Percentiles rank a stretch among this genome's conserved stretches.
phyloP scores from a whole-genome alignment of 1,140 invertebrate species.

The Macrosteles quadrilineatus region DNA sequence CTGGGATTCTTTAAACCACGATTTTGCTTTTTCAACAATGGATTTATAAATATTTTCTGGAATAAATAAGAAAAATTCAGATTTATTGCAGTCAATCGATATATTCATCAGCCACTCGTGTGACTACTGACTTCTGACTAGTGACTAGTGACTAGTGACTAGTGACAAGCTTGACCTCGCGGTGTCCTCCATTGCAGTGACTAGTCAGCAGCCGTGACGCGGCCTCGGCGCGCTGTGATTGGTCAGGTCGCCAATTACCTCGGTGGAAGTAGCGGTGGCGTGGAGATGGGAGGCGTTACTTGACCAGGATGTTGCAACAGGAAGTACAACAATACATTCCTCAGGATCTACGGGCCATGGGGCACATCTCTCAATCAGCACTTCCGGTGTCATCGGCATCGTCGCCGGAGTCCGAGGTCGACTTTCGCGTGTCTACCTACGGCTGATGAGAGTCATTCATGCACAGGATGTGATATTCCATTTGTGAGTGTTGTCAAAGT shows the following conservation, averaged over 20 bases:
- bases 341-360: constrained; percentile 30
- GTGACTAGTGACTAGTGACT: too few species aligned
- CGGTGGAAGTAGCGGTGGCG: constrained; percentile 19
- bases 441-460: neutral
- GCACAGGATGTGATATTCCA: neutral
- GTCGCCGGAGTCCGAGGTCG: neutral
- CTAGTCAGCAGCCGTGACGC: too few species aligned
- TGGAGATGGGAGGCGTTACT: constrained; percentile 28
- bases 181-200: too few species aligned
- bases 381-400: constrained; percentile 5
- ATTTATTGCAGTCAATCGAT: too few species aligned
- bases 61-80: too few species aligned
- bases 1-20: too few species aligned
- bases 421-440: constrained; percentile 1
- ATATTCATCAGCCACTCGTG: too few species aligned
- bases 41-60: too few species aligned
- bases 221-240: neutral
- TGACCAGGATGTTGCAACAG: constrained; percentile 30
- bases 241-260: neutral
- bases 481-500: neutral
- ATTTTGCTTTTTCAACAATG: too few species aligned
- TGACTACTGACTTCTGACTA: too few species aligned
- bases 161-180: too few species aligned
- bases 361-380: constrained; percentile 29
- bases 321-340: constrained; percentile 30